Percentiles rank a stretch among this genome's conserved stretches.
Evolutionary conservation across 92 coral and sea anemone species (phyloP).

Genomic region (Ricordea florida): DNA sequence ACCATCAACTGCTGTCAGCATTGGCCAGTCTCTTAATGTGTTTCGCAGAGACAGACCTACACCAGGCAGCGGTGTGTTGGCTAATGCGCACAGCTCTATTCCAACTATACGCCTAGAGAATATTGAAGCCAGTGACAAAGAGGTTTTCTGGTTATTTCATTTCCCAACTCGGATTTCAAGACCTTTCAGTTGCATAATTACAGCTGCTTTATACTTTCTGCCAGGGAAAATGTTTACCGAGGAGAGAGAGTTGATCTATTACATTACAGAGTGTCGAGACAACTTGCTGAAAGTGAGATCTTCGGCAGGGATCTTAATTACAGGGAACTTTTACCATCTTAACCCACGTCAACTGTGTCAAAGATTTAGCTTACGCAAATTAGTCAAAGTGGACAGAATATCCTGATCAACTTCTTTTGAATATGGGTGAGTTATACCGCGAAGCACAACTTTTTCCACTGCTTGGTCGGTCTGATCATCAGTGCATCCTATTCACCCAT

Average conservation of each 20-base stretch:
- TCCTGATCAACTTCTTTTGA: conserved; percentile 40
- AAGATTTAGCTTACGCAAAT: conserved; percentile 24
- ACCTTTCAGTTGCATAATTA: too few species aligned
- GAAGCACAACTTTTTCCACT: conserved; percentile 30
- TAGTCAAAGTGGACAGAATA: conserved; percentile 12
- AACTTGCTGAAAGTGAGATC: conserved; percentile 48
- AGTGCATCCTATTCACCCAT: conserved; percentile 30
- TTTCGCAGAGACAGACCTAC: too few species aligned
- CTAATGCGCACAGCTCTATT: too few species aligned
- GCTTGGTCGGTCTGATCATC: conserved; percentile 52
- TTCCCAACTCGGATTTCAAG: too few species aligned
- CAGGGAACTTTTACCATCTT: conserved; percentile 54
- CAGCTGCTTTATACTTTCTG: too few species aligned
- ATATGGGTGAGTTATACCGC: conserved; percentile 35
- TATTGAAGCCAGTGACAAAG: too few species aligned
- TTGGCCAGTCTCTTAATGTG: too few species aligned
- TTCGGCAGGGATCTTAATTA: conserved; percentile 55
- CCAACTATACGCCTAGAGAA: too few species aligned
- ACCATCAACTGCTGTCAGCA: too few species aligned
- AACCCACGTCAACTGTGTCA: conserved; percentile 37
- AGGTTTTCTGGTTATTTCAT: too few species aligned
- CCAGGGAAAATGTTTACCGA: neutral
- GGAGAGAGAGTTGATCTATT: conserved; percentile 45
- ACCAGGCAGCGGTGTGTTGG: too few species aligned
- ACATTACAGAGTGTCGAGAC: conserved; percentile 44